phyloP scores from a whole-genome alignment of 2,113 vertebrate genomes.

The Cephalopterus ornatus region DNA sequence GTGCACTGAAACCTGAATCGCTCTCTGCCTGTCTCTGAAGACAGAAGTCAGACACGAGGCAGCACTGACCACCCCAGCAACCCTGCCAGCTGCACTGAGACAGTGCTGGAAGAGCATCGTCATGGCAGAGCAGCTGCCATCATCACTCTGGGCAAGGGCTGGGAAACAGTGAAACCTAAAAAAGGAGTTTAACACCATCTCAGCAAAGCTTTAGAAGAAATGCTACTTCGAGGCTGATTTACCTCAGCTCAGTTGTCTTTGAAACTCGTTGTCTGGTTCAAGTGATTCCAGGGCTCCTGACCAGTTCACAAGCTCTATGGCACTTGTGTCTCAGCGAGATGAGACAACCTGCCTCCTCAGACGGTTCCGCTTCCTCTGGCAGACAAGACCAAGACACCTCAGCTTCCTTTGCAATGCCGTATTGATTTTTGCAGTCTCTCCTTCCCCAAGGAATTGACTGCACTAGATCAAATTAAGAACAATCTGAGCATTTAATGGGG shows the following conservation, averaged over 20 bases:
- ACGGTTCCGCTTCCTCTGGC: not conserved
- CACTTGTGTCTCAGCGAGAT: not conserved
- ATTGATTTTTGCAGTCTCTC: conserved; percentile 67
- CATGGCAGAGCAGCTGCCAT: not conserved
- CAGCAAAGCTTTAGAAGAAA: not conserved
- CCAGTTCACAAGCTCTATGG: not conserved
- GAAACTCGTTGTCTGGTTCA: not conserved
- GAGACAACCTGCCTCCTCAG: not conserved
- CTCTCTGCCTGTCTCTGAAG: not conserved
- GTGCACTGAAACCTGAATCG: not conserved
- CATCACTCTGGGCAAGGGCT: not conserved
- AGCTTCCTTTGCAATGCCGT: not conserved
- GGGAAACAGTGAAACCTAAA: not conserved
- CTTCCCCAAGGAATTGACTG: conserved; percentile 42
- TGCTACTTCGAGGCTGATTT: not conserved
- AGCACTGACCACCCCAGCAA: not conserved
- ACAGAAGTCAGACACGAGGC: not conserved
- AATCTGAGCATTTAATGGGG: conserved; percentile 63
- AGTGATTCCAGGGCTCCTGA: not conserved
- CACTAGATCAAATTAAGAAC: conserved; percentile 70
- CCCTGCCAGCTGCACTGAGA: not conserved
- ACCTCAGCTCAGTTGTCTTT: not conserved
- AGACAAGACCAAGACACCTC: conserved; percentile 6
- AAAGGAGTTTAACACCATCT: not conserved
- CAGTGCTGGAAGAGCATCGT: not conserved